Percentiles rank a stretch among this genome's conserved stretches.
Conservation (phyloP, 2,113 vertebrate genomes). For the Athene cunicularia region DNA sequence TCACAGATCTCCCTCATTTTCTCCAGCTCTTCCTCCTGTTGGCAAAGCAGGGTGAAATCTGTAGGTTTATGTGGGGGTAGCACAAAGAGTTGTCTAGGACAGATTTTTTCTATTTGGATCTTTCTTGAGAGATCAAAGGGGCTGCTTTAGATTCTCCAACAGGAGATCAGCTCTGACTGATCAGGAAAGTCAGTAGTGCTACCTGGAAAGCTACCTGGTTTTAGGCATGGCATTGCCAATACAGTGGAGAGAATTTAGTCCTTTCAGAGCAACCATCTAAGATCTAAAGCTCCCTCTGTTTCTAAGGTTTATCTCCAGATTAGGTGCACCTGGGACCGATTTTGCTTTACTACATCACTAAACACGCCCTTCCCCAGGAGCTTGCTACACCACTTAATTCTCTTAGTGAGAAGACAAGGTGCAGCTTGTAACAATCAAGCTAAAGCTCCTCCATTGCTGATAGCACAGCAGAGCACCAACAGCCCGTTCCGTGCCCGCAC, state of each 20-base stretch:
- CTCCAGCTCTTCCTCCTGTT: slow-evolving; percentile 88
- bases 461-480: neutral
- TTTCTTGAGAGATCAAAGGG: neutral
- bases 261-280: neutral
- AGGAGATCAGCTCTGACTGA: neutral
- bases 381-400: neutral
- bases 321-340: neutral
- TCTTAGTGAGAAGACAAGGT: neutral
- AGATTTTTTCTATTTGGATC: neutral
- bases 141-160: neutral
- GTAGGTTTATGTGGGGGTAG: neutral
- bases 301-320: neutral
- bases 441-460: neutral
- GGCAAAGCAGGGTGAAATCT: neutral
- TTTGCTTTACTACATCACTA: neutral
- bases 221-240: neutral
- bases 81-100: neutral
- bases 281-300: neutral
- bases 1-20: slow-evolving; percentile 84
- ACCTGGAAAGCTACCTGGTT: too few species aligned
- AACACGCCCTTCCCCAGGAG: neutral
- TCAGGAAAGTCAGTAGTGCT: neutral
- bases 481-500: too few species aligned
- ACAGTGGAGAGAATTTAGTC: neutral
- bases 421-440: neutral